Percentiles rank a stretch among this genome's conserved stretches.
Conservation (phyloP, 2,888 invertebrate genomes). For the Diadegma fenestrale region DNA sequence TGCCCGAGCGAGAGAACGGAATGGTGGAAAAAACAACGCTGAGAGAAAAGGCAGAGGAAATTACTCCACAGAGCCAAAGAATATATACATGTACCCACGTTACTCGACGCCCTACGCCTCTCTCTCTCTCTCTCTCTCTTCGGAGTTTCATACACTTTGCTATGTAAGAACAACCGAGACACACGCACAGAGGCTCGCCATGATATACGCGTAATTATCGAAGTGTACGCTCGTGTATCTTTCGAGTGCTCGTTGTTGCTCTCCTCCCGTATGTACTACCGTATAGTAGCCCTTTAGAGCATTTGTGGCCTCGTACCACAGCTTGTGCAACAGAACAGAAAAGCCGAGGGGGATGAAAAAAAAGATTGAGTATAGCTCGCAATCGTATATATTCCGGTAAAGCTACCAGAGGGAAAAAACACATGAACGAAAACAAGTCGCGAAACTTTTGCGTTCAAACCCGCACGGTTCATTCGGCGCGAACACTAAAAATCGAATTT, state of each 20-base stretch:
- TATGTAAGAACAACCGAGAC: slow-evolving; percentile 44
- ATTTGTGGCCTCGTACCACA: slow-evolving; percentile 49
- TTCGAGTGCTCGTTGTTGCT: slow-evolving; percentile 55
- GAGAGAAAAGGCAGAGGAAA: slow-evolving; percentile 48
- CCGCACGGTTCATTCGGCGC: too few relatives aligned
- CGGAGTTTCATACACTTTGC: slow-evolving; percentile 13
- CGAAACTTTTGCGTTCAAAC: background rate
- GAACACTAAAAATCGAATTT: too few relatives aligned
- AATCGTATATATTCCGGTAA: slow-evolving; percentile 32
- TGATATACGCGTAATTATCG: slow-evolving; percentile 58
- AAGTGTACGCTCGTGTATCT: slow-evolving; percentile 58
- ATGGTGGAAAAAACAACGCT: slow-evolving; percentile 25
- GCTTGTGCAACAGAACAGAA: slow-evolving; percentile 33
- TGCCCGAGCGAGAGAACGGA: slow-evolving; percentile 54
- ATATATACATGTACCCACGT: background rate
- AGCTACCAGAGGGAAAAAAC: background rate
- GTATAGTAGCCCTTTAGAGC: slow-evolving; percentile 38
- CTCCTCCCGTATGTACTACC: slow-evolving; percentile 27
- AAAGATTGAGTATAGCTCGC: slow-evolving; percentile 16
- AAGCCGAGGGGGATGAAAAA: slow-evolving; percentile 40
- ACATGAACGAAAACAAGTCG: background rate
- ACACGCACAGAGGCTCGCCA: slow-evolving; percentile 36
- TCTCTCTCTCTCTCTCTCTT: too few relatives aligned
- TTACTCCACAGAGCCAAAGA: slow-evolving; percentile 45
- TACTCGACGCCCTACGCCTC: background rate